Evolutionary conservation across 2,797 vertebrate species (phyloP).

Genomic region (Nannoperca obscura): DNA sequence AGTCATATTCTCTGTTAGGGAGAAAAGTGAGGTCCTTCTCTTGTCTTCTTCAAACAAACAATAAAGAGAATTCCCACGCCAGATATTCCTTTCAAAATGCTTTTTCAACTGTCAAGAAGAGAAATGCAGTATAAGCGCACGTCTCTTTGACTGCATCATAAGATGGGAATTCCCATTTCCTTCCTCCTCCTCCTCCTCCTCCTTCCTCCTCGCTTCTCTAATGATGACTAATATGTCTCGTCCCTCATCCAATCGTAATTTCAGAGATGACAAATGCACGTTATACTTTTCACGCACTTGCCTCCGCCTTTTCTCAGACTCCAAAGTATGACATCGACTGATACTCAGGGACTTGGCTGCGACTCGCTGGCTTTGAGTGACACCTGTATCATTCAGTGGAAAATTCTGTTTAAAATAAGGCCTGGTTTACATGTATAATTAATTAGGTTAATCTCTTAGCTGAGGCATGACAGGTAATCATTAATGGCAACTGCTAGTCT

Average conservation of each 20-base stretch:
- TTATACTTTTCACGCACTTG: constrained; percentile 43
- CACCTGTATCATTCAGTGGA: constrained; percentile 63
- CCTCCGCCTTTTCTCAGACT: constrained; percentile 24
- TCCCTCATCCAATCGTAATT: constrained; percentile 59
- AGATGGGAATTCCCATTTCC: constrained; percentile 42
- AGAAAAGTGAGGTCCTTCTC: neutral
- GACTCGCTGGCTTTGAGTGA: constrained; percentile 61
- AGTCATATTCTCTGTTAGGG: neutral
- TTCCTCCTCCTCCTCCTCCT: constrained; percentile 29
- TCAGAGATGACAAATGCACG: constrained; percentile 69
- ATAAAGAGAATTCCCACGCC: neutral
- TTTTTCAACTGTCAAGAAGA: constrained; percentile 44
- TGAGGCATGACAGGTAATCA: constrained; percentile 73
- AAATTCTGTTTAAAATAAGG: constrained; percentile 67
- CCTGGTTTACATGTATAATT: constrained; percentile 76
- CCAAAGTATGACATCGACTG: constrained; percentile 29
- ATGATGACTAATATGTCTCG: constrained; percentile 66
- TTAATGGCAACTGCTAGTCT: constrained; percentile 65
- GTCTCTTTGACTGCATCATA: constrained; percentile 32
- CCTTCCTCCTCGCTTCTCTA: constrained; percentile 50
- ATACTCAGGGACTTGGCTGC: constrained; percentile 18
- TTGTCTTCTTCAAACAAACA: neutral
- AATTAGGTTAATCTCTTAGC: constrained; percentile 66
- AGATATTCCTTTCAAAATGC: constrained; percentile 27
- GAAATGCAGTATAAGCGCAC: constrained; percentile 27